phyloP scores from a whole-genome alignment of 1,140 invertebrate species.

The Tetramorium parvispinum region DNA sequence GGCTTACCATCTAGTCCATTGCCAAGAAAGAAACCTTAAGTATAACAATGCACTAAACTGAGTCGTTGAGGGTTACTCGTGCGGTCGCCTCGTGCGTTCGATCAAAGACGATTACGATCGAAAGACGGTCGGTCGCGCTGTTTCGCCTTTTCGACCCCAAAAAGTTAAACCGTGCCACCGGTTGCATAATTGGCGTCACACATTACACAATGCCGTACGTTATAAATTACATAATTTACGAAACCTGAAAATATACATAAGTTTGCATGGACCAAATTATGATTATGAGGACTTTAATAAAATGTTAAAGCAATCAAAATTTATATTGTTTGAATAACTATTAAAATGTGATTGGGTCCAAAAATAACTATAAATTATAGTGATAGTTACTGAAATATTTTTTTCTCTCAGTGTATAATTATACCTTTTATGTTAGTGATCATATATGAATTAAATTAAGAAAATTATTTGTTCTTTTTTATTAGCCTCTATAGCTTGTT shows the following conservation, averaged over 20 bases:
- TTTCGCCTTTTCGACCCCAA: not conserved
- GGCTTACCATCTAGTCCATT: constrained; percentile 85
- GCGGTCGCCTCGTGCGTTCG: constrained; percentile 56
- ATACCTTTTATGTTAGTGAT: no score
- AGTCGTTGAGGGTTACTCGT: constrained; percentile 73
- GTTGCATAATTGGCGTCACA: not conserved
- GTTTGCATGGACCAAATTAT: no score
- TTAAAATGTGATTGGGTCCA: no score
- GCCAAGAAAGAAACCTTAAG: constrained; percentile 85
- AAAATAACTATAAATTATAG: no score
- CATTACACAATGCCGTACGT: not conserved
- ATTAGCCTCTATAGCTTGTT: no score
- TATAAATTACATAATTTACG: not conserved
- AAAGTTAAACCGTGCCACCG: not conserved
- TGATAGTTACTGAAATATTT: no score
- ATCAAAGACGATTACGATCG: constrained; percentile 21
- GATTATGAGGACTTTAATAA: no score
- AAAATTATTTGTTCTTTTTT: no score
- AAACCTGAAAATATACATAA: not conserved
- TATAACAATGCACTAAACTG: constrained; percentile 81
- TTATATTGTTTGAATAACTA: no score
- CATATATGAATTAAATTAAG: no score
- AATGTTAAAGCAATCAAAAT: no score
- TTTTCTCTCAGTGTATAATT: no score
- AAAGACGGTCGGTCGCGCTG: not conserved